Percentiles rank a stretch among this genome's conserved stretches.
phyloP scores from a whole-genome alignment of 2,113 vertebrate species.

The Dasyurus viverrinus region DNA sequence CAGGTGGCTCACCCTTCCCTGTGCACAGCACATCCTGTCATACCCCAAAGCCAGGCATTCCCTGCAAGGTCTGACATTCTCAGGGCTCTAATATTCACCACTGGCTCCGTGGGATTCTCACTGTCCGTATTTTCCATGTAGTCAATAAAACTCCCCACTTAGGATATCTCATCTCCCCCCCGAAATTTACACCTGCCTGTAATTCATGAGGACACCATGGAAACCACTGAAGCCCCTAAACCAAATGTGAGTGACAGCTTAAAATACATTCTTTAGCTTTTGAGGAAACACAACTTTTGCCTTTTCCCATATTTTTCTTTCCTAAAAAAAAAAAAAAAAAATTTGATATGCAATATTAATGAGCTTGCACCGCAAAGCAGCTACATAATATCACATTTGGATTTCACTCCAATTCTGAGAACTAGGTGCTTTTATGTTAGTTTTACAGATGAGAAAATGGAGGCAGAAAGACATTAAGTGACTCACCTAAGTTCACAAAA shows the following conservation, averaged over 20 bases:
- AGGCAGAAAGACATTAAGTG: no score
- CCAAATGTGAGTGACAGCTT: background rate
- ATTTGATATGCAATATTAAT: background rate
- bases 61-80: background rate
- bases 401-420: background rate
- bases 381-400: background rate
- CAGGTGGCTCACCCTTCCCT: background rate
- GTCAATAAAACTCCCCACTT: background rate
- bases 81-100: background rate
- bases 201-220: slow-evolving; percentile 11
- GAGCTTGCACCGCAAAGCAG: background rate
- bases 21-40: background rate
- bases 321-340: background rate
- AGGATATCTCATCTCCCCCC: background rate
- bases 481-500: no score
- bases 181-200: background rate
- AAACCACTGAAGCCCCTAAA: slow-evolving; percentile 3
- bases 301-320: background rate
- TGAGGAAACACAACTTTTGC: background rate
- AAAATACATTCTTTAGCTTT: background rate
- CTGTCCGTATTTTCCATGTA: no score
- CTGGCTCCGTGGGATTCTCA: background rate
- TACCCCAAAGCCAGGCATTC: background rate
- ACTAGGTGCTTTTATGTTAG: background rate
- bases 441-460: background rate